Evolutionary conservation across 53 echinoderm and acorn worm species (phyloP).

Genomic region (Luidia sarsii): DNA sequence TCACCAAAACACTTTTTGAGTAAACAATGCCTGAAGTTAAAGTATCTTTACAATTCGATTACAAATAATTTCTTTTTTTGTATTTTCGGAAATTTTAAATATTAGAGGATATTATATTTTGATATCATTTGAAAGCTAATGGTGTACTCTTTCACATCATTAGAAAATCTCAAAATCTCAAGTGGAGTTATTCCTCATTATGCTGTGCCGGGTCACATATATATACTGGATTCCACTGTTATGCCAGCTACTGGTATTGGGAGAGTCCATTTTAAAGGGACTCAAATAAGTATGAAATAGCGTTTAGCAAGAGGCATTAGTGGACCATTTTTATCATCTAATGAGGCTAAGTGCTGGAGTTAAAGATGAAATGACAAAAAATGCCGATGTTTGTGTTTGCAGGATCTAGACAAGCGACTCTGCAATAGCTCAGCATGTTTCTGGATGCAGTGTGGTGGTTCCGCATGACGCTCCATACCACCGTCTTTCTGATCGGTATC

Average conservation of each 20-base stretch:
- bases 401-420: not conserved
- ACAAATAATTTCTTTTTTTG: too few species aligned
- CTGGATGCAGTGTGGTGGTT: slow-evolving; percentile 41
- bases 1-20: too few species aligned
- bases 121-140: too few species aligned
- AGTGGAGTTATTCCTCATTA: too few species aligned
- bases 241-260: not conserved
- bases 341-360: not conserved
- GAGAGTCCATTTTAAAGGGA: not conserved
- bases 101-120: too few species aligned
- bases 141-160: too few species aligned
- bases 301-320: not conserved
- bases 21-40: too few species aligned
- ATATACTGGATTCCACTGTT: not conserved
- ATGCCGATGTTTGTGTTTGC: not conserved
- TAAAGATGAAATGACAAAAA: not conserved
- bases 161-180: too few species aligned
- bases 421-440: not conserved
- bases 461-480: not conserved
- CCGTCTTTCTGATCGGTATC: slow-evolving; percentile 23
- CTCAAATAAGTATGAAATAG: not conserved
- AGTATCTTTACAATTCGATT: too few species aligned
- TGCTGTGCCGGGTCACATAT: too few species aligned
- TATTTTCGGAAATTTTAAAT: too few species aligned
- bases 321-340: not conserved